phyloP scores from a whole-genome alignment of 1,140 invertebrate genomes.

The Calliphora vicina region DNA sequence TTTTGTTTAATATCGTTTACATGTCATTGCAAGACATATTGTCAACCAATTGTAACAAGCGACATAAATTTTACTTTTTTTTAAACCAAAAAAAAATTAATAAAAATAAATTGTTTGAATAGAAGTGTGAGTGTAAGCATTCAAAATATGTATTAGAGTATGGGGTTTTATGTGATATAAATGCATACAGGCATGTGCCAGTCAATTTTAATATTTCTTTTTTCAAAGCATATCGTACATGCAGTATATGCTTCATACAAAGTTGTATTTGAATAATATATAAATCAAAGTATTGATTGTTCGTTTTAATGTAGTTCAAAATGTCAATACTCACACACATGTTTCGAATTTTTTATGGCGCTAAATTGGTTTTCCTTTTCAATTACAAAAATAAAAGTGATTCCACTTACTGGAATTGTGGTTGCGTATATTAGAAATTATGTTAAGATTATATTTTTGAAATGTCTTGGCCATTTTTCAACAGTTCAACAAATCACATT shows the following conservation, averaged over 20 bases:
- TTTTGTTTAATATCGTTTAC: conserved; percentile 16
- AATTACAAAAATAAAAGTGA: no score
- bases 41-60: conserved; percentile 17
- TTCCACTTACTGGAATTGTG: no score
- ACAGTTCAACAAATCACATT: no score
- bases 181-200: neutral
- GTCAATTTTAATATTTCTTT: neutral
- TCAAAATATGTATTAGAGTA: neutral
- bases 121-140: neutral
- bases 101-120: neutral
- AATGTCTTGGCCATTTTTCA: no score
- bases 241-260: no score
- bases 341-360: no score
- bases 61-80: conserved; percentile 11
- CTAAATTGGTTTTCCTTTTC: no score
- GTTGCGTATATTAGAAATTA: no score
- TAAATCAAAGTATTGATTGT: neutral
- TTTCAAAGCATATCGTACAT: no score
- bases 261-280: neutral
- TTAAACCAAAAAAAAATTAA: no score
- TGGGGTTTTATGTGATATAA: neutral
- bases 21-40: conserved; percentile 10
- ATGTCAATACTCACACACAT: neutral
- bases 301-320: neutral
- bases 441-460: no score